Conservation (phyloP, 2,797 vertebrate genomes). For the Myotis myotis region DNA sequence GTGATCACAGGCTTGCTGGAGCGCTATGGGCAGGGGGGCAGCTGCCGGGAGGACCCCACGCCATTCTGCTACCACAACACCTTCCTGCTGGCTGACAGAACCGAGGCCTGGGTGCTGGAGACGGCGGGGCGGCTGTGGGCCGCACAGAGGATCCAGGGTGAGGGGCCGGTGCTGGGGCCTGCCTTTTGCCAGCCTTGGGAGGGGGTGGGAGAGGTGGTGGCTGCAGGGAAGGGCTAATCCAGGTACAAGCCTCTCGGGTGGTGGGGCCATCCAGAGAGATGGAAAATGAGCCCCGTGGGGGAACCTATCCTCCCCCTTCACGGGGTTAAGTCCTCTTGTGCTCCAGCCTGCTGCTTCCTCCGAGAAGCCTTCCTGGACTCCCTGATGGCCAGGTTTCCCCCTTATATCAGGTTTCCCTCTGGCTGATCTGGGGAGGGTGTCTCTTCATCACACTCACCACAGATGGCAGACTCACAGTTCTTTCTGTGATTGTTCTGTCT, state of each 20-base stretch:
- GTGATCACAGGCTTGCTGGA: constrained; percentile 90
- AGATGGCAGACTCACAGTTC: not conserved
- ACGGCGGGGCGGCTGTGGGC: constrained; percentile 94
- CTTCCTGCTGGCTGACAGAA: constrained; percentile 93
- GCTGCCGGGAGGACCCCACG: constrained; percentile 89
- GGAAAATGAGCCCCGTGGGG: not conserved
- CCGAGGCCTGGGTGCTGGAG: constrained; percentile 95
- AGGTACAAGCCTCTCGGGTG: not conserved
- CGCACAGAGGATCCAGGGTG: constrained; percentile 90
- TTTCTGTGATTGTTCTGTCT: not conserved
- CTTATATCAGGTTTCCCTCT: no score
- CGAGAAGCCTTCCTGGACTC: not conserved
- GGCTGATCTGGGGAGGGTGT: not conserved
- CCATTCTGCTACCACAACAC: constrained; percentile 95
- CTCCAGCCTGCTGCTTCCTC: not conserved
- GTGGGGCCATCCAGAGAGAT: not conserved
- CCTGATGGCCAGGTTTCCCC: not conserved
- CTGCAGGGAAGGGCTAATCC: not conserved
- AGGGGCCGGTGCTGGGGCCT: not conserved
- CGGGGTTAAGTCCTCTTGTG: not conserved
- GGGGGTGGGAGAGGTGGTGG: not conserved
- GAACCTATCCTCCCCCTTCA: not conserved
- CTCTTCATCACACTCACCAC: not conserved
- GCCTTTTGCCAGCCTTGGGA: not conserved
- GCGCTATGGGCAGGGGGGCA: constrained; percentile 92